Percentiles rank a stretch among this genome's conserved stretches.
Conservation (phyloP, 2,888 invertebrate species). For the Sceliomorpha sp. region DNA sequence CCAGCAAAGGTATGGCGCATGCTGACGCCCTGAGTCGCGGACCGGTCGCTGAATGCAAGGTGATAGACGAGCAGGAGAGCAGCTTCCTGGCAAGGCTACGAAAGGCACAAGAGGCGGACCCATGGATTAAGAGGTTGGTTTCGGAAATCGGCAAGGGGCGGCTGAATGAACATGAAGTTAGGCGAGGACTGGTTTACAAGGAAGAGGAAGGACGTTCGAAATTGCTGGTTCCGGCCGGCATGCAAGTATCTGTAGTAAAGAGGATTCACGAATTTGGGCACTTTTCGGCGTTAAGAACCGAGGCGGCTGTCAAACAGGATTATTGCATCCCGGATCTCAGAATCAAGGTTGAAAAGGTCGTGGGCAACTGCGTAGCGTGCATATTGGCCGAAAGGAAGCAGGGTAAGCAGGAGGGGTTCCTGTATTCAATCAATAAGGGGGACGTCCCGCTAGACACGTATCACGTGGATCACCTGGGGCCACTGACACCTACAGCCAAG, state of each 20-base stretch:
- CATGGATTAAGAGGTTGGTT: not conserved
- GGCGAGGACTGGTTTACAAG: constrained; percentile 2
- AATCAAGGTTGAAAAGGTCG: no score
- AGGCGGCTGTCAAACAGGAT: constrained; percentile 3
- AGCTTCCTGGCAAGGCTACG: constrained; percentile 3
- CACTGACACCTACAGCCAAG: no score
- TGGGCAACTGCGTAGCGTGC: no score
- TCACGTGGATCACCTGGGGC: constrained; percentile 3
- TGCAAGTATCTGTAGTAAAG: not conserved
- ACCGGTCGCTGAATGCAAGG: constrained; percentile 1
- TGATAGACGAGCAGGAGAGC: constrained; percentile 2
- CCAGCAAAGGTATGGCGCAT: no score
- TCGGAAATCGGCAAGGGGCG: not conserved
- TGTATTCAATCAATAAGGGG: no score
- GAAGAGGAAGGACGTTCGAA: not conserved
- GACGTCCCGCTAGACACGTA: not conserved
- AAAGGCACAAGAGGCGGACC: not conserved
- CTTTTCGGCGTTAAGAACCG: not conserved
- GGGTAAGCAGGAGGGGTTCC: no score
- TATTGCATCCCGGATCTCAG: no score
- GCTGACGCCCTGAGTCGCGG: no score
- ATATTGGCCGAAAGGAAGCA: no score
- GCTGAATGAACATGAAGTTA: not conserved
- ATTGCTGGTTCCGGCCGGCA: not conserved
- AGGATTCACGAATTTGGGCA: constrained; percentile 2